Evolutionary conservation across 2,113 vertebrate genomes (phyloP).

Genomic region (Capreolus pygargus): DNA sequence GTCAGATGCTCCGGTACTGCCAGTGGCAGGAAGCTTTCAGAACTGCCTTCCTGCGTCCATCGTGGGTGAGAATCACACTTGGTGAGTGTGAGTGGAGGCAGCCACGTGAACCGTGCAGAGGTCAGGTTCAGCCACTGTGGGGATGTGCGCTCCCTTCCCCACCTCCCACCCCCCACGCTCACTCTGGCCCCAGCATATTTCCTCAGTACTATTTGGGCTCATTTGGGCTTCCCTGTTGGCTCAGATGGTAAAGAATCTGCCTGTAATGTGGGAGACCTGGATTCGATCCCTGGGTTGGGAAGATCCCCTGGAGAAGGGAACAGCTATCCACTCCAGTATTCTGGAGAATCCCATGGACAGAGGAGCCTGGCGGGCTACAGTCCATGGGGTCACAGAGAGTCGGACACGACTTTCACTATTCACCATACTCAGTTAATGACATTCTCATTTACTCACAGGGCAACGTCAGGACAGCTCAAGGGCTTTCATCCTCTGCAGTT

Average conservation of each 20-base stretch:
- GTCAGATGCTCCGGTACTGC: rapidly evolving
- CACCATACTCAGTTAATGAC: neutral
- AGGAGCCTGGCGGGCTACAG: neutral
- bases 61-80: too few relatives aligned
- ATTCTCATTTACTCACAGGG: neutral
- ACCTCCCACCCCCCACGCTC: neutral
- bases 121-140: too few relatives aligned
- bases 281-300: neutral
- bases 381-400: neutral
- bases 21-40: neutral
- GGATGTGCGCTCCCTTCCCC: rapidly evolving
- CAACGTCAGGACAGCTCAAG: neutral
- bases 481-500: neutral
- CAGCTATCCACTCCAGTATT: neutral
- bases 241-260: neutral
- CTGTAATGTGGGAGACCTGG: neutral
- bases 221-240: neutral
- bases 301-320: neutral
- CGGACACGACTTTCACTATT: neutral
- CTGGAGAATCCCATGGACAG: neutral
- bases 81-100: neutral
- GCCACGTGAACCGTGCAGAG: rapidly evolving
- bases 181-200: neutral
- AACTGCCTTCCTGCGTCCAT: neutral
- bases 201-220: neutral